Base-by-base conservation (phyloP, 2,113 vertebrate species). In the Chionomys nivalis region DNA sequence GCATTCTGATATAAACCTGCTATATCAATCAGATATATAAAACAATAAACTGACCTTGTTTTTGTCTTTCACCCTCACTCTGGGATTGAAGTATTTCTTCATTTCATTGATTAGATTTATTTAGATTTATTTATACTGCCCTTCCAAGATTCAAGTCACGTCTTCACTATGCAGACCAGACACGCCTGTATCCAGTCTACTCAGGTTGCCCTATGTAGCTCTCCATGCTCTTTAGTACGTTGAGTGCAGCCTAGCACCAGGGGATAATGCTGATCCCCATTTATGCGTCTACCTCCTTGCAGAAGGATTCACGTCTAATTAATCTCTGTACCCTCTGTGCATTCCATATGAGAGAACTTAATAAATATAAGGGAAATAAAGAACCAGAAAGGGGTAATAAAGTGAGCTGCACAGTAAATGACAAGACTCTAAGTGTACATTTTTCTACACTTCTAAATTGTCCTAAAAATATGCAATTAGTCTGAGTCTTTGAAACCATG, bases 401-500 rank as follows among this genome's bases (percentile, higher is more conserved):
- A 63, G 77, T 93, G n/a, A 16, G 33, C 10, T 90, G 33, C 23
- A 75, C 28, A 1, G 4, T 83, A 47, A 82, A 72, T 28, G 13
- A 79, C 8, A 91, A 89, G 47, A 2, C 19, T 94, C 44, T 95
- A 82, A 68, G 16, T 90, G 63, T 72, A 6, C 49, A 90, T 82
- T 90, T 75, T 10, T 65, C 61, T 65, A 23, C 83, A 31, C 19
- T 76, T 3, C 3, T 58, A 85, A 1, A n/a, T 33, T 90, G 12
- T 94, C 52, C 36, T 72, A 94, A 91, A 66, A 76, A 72, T 26
- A 65, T 39, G 65, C 10, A 87, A 55, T 78, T 92, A 39, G n/a
- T n/a, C 8, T 90, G 73, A 87, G 12, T 81, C n/a, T 44, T 87
- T 12, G 44, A 87, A 75, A 28, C 14, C 4, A 44, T 82, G 13